Evolutionary conservation across 2,888 invertebrate genomes (phyloP), one percentile per base, ranked within the genome.

Genomic region (Drosophila macrospina): DNA sequence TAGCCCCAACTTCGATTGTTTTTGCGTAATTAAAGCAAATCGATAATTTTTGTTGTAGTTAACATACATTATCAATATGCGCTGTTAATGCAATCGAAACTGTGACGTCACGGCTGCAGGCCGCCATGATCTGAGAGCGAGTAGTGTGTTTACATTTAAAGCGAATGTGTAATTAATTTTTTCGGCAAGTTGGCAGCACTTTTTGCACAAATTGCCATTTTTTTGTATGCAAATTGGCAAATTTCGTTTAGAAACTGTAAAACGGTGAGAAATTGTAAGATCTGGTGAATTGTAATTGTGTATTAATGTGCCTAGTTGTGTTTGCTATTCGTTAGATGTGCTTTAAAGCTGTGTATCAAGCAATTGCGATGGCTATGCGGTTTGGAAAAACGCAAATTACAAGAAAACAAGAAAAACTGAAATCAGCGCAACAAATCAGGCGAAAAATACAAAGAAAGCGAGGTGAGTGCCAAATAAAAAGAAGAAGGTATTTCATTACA

Each of bases 401-500:
- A 44, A 16, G 51, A 37, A 42, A 30, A 44, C 45, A 44, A 16
- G 51, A 37, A 42, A 30, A 42, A 28, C 44, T 20, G 45, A 62
- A 62, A 72, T 78, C 78, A 62, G 68, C 55, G 32, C 55, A 42
- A 62, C 28, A 61, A 74, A 74, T 78, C 74, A 51, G 62, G 16
- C 56, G 20, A 20, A 20, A 65, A 62, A 67, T 65, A 77, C 36
- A 80, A 78, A 62, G 64, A 8, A 5, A 26, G 13, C 57, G 51
- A 64, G 47, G 41, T 48, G 68, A 74, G 74, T 70, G 68, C 57
- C 64, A 61, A 68, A n/a, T n/a, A n/a, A 62, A 69, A 57, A 62
- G 68, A 42, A 45, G 68, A 68, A 60, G 54, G 73, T 79, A 63
- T 56, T 76, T 77, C 82, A 79, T 71, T 71, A 37, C 50, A 36